Conservation (phyloP, 2,797 vertebrate genomes). For the Hemibagrus guttatus region DNA sequence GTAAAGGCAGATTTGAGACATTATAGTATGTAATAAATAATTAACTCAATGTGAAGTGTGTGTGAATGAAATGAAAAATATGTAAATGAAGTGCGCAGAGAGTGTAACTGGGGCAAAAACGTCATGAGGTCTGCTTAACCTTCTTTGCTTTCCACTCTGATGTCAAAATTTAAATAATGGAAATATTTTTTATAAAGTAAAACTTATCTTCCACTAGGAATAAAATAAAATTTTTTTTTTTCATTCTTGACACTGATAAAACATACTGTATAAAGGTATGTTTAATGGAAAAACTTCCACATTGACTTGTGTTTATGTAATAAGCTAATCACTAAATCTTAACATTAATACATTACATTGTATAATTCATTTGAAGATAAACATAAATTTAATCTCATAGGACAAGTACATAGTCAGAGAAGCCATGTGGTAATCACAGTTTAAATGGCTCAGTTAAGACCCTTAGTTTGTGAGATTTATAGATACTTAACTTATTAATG, state of each 20-base stretch:
- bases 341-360: neutral
- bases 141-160: neutral
- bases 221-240: too few species aligned
- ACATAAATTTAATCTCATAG: neutral
- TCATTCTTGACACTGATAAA: neutral
- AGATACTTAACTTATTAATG: too few species aligned
- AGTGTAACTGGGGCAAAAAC: neutral
- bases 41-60: neutral
- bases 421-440: neutral
- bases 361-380: too few species aligned
- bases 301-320: neutral
- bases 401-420: neutral
- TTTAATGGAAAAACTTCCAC: neutral
- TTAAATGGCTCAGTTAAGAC: neutral
- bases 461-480: neutral
- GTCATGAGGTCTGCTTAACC: neutral
- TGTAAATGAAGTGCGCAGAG: neutral
- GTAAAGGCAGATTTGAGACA: neutral
- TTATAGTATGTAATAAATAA: neutral
- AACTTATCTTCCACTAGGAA: neutral
- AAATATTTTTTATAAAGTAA: neutral
- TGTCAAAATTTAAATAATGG: neutral
- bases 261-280: neutral
- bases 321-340: neutral
- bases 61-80: neutral